Conservation (phyloP, 2,797 vertebrate genomes). For the Pteropus rufus region DNA sequence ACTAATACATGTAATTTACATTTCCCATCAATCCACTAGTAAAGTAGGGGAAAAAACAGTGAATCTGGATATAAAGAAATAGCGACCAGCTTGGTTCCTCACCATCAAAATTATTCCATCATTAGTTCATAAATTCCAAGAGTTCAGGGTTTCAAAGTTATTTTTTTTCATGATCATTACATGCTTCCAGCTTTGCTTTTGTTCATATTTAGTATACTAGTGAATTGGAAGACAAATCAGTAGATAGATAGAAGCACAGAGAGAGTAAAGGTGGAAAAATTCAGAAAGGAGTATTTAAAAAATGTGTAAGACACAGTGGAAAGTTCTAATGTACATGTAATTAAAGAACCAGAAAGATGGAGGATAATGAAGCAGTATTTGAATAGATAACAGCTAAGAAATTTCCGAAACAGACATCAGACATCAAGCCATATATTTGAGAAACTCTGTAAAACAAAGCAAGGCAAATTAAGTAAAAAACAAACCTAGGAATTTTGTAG, state of each 20-base stretch:
- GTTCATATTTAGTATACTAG: background rate
- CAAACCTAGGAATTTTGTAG: background rate
- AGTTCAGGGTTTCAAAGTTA: background rate
- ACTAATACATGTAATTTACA: background rate
- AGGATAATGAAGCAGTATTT: background rate
- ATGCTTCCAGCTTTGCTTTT: background rate
- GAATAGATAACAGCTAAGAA: background rate
- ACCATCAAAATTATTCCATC: background rate
- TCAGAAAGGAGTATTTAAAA: background rate
- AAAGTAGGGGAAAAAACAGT: background rate
- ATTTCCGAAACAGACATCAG: background rate
- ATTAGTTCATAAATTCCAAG: background rate
- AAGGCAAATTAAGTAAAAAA: background rate
- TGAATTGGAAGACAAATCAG: background rate
- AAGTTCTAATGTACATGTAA: background rate
- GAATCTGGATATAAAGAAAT: background rate
- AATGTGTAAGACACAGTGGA: background rate
- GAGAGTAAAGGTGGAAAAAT: background rate
- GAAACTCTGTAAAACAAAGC: background rate
- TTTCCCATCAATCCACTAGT: background rate
- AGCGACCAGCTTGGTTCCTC: background rate
- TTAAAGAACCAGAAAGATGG: background rate
- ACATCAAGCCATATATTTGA: background rate
- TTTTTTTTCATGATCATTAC: background rate
- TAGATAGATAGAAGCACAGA: background rate